Conservation (phyloP, 2,113 vertebrate species). For the Microtus ochrogaster region DNA sequence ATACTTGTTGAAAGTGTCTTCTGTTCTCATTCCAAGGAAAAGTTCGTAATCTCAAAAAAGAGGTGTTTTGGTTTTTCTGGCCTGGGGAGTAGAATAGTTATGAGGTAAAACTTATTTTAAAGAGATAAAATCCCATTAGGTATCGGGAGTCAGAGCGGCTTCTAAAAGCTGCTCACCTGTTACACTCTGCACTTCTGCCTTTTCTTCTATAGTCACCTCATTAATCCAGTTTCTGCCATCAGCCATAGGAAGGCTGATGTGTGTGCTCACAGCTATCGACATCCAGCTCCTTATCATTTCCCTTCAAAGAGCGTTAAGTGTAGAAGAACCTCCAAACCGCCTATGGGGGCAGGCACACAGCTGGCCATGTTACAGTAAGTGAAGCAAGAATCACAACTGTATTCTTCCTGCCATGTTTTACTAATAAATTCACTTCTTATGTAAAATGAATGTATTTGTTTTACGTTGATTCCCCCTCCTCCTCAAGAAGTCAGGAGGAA, state of each 20-base stretch:
- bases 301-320: background rate
- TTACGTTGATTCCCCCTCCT: no score
- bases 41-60: background rate
- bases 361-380: background rate
- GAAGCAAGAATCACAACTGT: background rate
- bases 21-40: slow-evolving; percentile 6
- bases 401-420: background rate
- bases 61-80: no score
- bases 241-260: background rate
- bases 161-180: background rate
- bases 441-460: background rate
- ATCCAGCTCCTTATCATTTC: background rate
- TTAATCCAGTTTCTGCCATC: background rate
- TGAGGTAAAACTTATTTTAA: background rate
- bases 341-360: background rate
- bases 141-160: background rate
- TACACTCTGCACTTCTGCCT: background rate
- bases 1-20: background rate
- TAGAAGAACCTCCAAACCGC: background rate
- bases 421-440: background rate
- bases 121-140: background rate
- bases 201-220: background rate
- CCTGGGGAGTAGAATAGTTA: background rate
- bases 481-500: no score
- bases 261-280: background rate